Base-by-base conservation (phyloP, 2,888 invertebrate genomes). In the Erebia epiphron region DNA sequence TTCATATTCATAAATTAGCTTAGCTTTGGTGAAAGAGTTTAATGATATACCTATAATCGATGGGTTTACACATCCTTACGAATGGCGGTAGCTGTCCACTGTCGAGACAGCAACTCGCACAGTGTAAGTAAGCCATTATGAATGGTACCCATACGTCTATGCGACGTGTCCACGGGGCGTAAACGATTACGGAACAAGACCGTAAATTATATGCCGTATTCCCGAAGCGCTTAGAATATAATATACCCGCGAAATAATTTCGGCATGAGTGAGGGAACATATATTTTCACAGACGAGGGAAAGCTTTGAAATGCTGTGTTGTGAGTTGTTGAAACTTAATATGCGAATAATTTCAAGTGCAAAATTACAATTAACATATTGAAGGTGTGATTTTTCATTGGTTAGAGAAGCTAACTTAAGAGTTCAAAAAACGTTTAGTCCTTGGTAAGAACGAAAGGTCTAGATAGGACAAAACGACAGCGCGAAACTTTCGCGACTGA, bases 81-180 rank as follows among this genome's bases (percentile, higher is more conserved):
- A n/a, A 16, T 9, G n/a, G n/a, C 16, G 16, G 9, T 16, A 52
- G 18, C 54, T 54, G 54, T 18, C 11, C 54, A 9, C 16, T 10
- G 54, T 2, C 9, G 10, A 2, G 54, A 10, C 54, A 18, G 54
- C 2, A 18, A 18, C 54, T 18, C 2, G 54, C 54, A 16, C 18
- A 10, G 9, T 54, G 16, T 54, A 54, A 54, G 18, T 10, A 54
- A 18, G 54, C 18, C 54, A 54, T 54, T 16, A 61, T 61, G 75
- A 73, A 71, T 69, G 61, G 56, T 52, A 52, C 54, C 54, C 54
- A 0, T 50, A n/a, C 60, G 52, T 60, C 58, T 58, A 71, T 65
- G 66, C 58, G 74, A 72, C 74, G 62, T 74, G 70, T 63, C 61
- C 63, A 60, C 58, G 21, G 46, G 18, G 68, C 72, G 74, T 62